These are phyloP conservation scores for Salvelinus fontinalis DNA, from an alignment of 2,113 vertebrate genomes.

Conservation along the genomic window DNA sequence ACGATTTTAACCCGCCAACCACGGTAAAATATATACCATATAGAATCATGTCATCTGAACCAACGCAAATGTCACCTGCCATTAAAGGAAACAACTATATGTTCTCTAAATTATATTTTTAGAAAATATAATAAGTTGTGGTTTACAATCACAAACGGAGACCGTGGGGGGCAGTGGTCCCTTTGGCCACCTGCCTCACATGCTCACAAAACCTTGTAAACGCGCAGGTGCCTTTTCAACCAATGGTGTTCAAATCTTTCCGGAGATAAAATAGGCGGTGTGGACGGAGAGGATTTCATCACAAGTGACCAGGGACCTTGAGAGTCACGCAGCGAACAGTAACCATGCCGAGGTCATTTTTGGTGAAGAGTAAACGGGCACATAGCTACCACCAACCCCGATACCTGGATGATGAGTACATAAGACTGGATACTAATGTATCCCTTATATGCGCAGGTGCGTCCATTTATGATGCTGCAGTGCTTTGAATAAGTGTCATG, in stretches of 20 bases:
- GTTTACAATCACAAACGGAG: background rate
- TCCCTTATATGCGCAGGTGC: conserved; percentile 83
- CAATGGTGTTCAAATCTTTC: conserved; percentile 59
- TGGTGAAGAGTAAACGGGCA: conserved; percentile 96
- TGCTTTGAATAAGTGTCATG: conserved; percentile 3
- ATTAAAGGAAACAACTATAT: no score
- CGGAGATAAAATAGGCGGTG: conserved; percentile 61
- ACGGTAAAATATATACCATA: conserved; percentile 62
- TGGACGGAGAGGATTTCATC: conserved; percentile 8
- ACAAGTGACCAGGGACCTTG: conserved; percentile 15
- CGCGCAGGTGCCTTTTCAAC: conserved; percentile 56
- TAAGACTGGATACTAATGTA: conserved; percentile 73
- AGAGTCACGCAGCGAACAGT: conserved; percentile 14
- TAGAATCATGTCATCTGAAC: no score
- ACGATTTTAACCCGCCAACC: conserved; percentile 28
- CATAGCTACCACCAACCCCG: conserved; percentile 97
- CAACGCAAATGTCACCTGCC: no score
- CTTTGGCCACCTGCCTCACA: conserved; percentile 73
- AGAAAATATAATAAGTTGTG: background rate
- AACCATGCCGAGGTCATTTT: conserved; percentile 93
- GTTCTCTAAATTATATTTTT: background rate
- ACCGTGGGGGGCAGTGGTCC: conserved; percentile 11
- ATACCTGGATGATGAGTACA: conserved; percentile 80
- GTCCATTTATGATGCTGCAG: conserved; percentile 19
- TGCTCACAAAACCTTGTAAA: conserved; percentile 83